These are phyloP conservation scores for Alethe diademata DNA, from an alignment of 2,113 vertebrate genomes.

Conservation along the genomic window DNA sequence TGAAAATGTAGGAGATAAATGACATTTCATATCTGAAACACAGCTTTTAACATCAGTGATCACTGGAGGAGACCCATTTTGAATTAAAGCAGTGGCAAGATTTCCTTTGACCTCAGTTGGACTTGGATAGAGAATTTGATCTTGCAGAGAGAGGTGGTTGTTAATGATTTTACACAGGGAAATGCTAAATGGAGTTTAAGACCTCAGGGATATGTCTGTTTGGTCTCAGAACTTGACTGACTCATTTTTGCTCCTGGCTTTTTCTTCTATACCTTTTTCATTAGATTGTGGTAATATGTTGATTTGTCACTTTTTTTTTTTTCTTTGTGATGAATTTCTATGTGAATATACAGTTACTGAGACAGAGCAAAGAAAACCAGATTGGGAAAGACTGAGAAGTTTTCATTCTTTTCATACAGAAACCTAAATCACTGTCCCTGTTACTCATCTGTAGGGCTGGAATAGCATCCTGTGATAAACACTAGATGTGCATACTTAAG, in stretches of 20 bases:
- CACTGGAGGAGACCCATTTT: background rate
- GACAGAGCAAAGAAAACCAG: background rate
- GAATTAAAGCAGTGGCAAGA: background rate
- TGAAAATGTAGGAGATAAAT: slow-evolving; percentile 12
- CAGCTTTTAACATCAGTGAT: background rate
- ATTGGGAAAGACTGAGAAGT: background rate
- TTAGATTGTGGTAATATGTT: background rate
- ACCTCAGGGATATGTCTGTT: background rate
- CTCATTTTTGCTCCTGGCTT: background rate
- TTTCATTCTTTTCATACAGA: background rate
- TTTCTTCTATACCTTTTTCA: background rate
- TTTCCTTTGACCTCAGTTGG: background rate
- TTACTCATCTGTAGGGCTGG: background rate
- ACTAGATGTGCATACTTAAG: background rate
- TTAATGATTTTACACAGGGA: background rate
- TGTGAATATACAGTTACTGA: background rate
- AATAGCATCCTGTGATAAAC: background rate
- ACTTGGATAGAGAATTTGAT: background rate
- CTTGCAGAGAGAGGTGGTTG: background rate
- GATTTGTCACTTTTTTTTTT: background rate
- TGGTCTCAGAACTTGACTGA: background rate
- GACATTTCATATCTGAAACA: background rate
- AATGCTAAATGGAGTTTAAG: background rate
- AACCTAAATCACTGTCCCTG: background rate
- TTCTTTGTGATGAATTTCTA: background rate